Conservation (phyloP, 2,888 invertebrate genomes). For the Leucoma salicis region DNA sequence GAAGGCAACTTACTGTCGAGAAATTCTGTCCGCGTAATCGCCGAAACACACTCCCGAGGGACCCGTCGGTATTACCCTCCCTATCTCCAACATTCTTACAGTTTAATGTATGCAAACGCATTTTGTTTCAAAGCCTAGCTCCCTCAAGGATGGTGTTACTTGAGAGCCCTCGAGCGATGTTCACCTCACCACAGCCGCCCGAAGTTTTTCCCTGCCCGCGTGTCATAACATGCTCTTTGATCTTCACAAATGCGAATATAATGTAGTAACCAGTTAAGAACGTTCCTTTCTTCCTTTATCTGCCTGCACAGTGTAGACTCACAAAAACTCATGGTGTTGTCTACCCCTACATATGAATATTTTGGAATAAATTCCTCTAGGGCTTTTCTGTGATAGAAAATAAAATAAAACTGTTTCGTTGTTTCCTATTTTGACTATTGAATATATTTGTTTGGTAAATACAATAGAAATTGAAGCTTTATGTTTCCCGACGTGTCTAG, state of each 20-base stretch:
- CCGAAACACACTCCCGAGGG: conserved; percentile 74
- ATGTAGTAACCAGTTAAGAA: conserved; percentile 73
- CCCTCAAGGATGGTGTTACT: conserved; percentile 74
- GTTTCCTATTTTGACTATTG: conserved; percentile 56
- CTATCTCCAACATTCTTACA: conserved; percentile 80
- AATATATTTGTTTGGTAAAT: conserved; percentile 58
- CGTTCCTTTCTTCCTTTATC: conserved; percentile 63
- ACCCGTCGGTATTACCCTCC: conserved; percentile 65
- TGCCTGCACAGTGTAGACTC: conserved; percentile 49
- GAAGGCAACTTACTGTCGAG: conserved; percentile 62
- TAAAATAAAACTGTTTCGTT: conserved; percentile 62
- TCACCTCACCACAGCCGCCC: conserved; percentile 55
- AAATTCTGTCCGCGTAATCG: conserved; percentile 80
- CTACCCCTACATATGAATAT: conserved; percentile 39
- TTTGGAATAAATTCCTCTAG: conserved; percentile 53
- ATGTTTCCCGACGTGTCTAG: conserved; percentile 43
- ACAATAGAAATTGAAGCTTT: conserved; percentile 51
- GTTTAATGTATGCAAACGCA: conserved; percentile 83
- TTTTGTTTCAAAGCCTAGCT: conserved; percentile 81
- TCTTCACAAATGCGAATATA: conserved; percentile 79
- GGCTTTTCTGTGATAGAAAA: conserved; percentile 49
- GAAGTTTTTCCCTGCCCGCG: conserved; percentile 65
- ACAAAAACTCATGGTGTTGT: conserved; percentile 53
- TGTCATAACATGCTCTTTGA: conserved; percentile 79
- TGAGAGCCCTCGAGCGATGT: conserved; percentile 66